A percentile compares a stretch with the other conserved stretches of the same genome.
These are phyloP conservation scores for Hermodice carunculata DNA, from an alignment of 2,888 invertebrate genomes.

Conservation along the genomic window DNA sequence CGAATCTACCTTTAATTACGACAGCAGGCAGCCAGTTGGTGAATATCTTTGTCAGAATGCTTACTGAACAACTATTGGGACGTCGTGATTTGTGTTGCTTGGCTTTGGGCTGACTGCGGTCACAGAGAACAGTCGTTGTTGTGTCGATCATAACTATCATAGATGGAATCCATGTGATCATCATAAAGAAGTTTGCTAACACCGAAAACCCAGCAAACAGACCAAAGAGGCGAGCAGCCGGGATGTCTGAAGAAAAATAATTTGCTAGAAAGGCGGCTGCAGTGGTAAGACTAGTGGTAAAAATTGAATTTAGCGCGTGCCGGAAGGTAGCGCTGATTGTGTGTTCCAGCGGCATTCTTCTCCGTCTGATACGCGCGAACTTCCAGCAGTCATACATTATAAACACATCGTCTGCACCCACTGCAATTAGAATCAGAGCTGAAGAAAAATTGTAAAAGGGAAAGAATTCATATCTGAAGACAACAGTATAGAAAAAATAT, in stretches of 20 bases:
- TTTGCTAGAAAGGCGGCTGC: conserved; percentile 94
- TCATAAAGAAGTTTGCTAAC: conserved; percentile 89
- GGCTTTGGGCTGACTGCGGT: no score
- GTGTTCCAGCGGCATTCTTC: background rate
- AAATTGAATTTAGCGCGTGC: conserved; percentile 91
- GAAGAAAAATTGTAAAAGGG: background rate
- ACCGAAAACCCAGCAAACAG: conserved; percentile 92
- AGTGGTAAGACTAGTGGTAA: conserved; percentile 93
- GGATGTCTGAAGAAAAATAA: conserved; percentile 89
- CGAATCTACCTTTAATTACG: no score
- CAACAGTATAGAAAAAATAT: no score
- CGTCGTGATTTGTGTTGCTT: no score
- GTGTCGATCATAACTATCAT: conserved; percentile 86
- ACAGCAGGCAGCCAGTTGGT: no score
- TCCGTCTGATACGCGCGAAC: background rate
- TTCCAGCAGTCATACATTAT: background rate
- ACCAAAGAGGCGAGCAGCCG: conserved; percentile 82
- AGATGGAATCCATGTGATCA: conserved; percentile 92
- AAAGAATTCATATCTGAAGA: no score
- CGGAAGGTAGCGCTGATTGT: conserved; percentile 75
- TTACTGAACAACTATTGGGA: no score
- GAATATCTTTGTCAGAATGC: no score
- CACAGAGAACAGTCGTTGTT: no score
- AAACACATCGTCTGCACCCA: background rate
- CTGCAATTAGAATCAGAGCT: background rate